Base-by-base conservation (phyloP, 1,140 invertebrate genomes). In the Hyposmocoma kahamanoa region DNA sequence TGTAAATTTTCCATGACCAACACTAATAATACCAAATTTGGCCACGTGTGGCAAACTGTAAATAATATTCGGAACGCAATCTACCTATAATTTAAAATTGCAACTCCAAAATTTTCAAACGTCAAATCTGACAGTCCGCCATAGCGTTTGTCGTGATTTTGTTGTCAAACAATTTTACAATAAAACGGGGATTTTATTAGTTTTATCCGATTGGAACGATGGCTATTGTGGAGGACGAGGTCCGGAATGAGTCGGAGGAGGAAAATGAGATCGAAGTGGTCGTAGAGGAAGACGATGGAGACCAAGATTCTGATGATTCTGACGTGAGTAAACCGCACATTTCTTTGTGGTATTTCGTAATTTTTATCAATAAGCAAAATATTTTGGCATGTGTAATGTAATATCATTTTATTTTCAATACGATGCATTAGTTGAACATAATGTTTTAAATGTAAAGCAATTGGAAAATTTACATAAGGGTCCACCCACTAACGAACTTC, bases 211-310 rank as follows among this genome's bases (percentile, higher is more conserved):
- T 22, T 26, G 15, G n/a, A 51, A 58, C 56, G 55, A 84, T 84
- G 81, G 79, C 81, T 56, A 78, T 84, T 36, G 79, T 84, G 11
- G 81, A 84, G 53, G 81, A 84, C 50, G 81, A 81, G 59, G 68
- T 82, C 21, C 65, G 76, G 52, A 78, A 84, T 67, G 81, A 77
- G 45, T 83, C 79, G n/a, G 77, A 80, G 56, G 81, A 79, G 56
- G 81, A 84, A 43, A 81, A 81, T 69, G 81, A 84, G 50, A 83
- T 83, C 45, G 76, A 79, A 62, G 75, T 84, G 4, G 74, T 78
- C 10, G 65, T 79, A 18, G 81, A 81, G 42, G 81, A 84, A 47
- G 76, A 84, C 32, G 81, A 84, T 43, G 73, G 47, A 21, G 79
- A 80, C 8, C 72, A 70, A 45, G 81, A 84, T 59, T 76, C 78